phyloP scores from a whole-genome alignment of 2,888 invertebrate genomes.

The Xestia xanthographa region DNA sequence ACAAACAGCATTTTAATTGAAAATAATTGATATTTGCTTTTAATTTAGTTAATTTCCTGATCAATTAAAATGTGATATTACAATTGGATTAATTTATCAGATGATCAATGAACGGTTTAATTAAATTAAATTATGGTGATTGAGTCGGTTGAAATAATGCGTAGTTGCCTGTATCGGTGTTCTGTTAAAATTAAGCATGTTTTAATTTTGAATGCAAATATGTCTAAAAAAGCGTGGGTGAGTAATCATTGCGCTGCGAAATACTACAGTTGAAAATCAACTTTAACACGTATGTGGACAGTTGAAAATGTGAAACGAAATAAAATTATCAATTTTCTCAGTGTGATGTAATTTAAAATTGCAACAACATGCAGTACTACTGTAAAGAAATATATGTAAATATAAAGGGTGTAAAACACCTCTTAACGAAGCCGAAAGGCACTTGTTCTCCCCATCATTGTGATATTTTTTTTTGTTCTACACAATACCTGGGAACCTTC shows the following conservation, averaged over 20 bases:
- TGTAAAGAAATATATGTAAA: too few relatives aligned
- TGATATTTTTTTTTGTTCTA: too few relatives aligned
- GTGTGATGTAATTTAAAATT: background rate
- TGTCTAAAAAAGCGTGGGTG: background rate
- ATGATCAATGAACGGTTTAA: slow-evolving; percentile 14
- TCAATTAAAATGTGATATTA: slow-evolving; percentile 41
- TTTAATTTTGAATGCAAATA: slow-evolving; percentile 23
- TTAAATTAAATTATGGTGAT: slow-evolving; percentile 30
- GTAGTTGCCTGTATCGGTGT: background rate
- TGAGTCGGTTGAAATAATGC: slow-evolving; percentile 1
- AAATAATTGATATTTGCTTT: slow-evolving; percentile 43
- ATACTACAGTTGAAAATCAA: background rate
- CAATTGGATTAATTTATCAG: slow-evolving; percentile 30
- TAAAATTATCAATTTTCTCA: too few relatives aligned
- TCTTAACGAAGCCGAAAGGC: too few relatives aligned
- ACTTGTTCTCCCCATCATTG: too few relatives aligned
- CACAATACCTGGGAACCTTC: too few relatives aligned
- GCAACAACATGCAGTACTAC: background rate
- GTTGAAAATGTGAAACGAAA: background rate
- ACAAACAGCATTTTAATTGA: slow-evolving; percentile 25
- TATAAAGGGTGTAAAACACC: too few relatives aligned
- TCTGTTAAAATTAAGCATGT: background rate
- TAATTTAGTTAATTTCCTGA: slow-evolving; percentile 43
- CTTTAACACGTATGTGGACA: background rate
- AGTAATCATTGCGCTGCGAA: background rate